phyloP scores from a whole-genome alignment of 23 tunicate species.

The Trididemnum miniatum region DNA sequence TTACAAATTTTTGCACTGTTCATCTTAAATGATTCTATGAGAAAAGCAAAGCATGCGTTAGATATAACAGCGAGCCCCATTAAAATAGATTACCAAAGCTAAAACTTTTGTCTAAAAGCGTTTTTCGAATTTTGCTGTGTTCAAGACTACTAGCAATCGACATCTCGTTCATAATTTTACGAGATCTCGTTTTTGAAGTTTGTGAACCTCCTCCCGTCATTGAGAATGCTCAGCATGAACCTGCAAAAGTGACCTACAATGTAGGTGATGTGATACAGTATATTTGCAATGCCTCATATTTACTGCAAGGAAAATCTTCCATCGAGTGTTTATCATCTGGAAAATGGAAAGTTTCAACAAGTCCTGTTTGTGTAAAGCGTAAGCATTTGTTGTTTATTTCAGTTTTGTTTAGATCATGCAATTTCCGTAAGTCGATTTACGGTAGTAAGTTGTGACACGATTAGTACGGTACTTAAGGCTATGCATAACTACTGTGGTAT shows the following conservation, averaged over 20 bases:
- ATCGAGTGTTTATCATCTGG: background rate
- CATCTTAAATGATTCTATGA: too few relatives aligned
- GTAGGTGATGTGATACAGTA: background rate
- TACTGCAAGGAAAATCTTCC: background rate
- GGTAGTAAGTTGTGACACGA: background rate
- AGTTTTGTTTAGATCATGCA: background rate
- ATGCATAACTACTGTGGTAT: too few relatives aligned
- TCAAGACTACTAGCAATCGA: too few relatives aligned
- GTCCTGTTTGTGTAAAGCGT: background rate
- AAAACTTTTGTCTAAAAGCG: too few relatives aligned
- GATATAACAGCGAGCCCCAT: too few relatives aligned
- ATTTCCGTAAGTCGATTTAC: background rate
- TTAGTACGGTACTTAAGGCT: too few relatives aligned
- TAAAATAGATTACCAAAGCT: too few relatives aligned
- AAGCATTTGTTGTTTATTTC: too few relatives aligned
- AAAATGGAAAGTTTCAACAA: background rate
- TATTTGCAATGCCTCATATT: background rate
- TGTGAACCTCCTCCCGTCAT: background rate
- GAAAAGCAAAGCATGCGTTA: too few relatives aligned
- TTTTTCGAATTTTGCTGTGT: too few relatives aligned
- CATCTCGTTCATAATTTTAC: too few relatives aligned
- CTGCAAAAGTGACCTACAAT: background rate
- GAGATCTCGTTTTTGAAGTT: background rate
- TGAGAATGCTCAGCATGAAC: background rate
- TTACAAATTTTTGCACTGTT: too few relatives aligned